Percentiles rank a stretch among this genome's conserved stretches.
Evolutionary conservation across 2,888 invertebrate genomes (phyloP).

Genomic region (Drosophila hamatofila): DNA sequence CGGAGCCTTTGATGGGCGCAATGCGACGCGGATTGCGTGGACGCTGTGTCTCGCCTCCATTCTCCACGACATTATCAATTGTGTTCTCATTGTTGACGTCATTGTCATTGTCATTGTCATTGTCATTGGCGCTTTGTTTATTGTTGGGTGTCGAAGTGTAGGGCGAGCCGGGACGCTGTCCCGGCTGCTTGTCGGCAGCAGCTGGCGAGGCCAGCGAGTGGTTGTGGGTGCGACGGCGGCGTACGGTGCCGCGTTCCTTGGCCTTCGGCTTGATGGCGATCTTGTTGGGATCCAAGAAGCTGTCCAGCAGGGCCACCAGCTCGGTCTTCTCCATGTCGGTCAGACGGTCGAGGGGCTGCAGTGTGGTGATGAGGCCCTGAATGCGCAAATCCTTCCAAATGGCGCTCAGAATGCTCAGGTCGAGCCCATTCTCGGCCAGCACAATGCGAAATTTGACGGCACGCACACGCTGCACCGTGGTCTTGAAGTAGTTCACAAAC

Average conservation of each 20-base stretch:
- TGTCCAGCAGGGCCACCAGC: constrained; percentile 1
- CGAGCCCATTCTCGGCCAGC: not conserved
- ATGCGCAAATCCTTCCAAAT: not conserved
- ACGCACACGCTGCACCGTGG: constrained; percentile 1
- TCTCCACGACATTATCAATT: no score
- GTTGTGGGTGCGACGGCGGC: not conserved
- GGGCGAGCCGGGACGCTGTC: no score
- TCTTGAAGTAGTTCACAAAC: not conserved
- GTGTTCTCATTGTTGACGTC: no score
- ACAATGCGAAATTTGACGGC: constrained; percentile 6
- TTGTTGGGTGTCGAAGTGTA: no score
- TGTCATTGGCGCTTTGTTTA: no score
- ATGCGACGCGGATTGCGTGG: no score
- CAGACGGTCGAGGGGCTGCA: not conserved
- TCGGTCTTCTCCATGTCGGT: not conserved
- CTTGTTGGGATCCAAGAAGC: constrained; percentile 6
- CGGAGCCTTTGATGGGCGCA: no score
- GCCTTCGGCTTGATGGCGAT: not conserved
- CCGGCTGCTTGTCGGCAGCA: no score
- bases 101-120: no score
- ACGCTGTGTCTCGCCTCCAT: no score
- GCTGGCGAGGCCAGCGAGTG: no score
- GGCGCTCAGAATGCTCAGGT: not conserved
- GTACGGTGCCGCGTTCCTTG: not conserved
- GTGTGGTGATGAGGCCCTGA: not conserved